A percentile compares a stretch with the other conserved stretches of the same genome.
Conservation (phyloP, 2,888 invertebrate genomes). For the Eudemis profundana region DNA sequence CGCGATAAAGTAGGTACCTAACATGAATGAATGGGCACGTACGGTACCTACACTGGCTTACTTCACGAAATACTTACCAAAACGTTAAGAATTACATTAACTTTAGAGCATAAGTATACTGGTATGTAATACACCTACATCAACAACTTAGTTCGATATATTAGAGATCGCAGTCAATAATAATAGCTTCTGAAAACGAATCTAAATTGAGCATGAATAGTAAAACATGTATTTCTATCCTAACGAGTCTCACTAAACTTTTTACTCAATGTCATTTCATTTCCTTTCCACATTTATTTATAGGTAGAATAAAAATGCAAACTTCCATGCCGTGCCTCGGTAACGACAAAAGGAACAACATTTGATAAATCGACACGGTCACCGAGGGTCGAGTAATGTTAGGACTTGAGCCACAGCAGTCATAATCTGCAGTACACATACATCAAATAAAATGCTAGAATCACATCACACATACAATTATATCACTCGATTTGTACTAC, state of each 20-base stretch:
- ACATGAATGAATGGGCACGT: too few species aligned
- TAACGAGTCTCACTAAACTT: constrained; percentile 26
- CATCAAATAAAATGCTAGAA: constrained; percentile 11
- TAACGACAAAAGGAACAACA: constrained; percentile 44
- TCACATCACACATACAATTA: not conserved
- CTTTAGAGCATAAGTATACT: too few species aligned
- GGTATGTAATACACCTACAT: too few species aligned
- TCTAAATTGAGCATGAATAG: not conserved
- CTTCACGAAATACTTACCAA: too few species aligned
- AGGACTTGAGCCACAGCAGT: constrained; percentile 44
- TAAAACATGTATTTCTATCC: not conserved
- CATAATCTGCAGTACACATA: constrained; percentile 22
- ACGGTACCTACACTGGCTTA: too few species aligned
- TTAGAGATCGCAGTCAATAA: too few species aligned
- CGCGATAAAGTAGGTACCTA: too few species aligned
- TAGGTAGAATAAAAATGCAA: constrained; percentile 32
- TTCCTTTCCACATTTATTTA: constrained; percentile 40
- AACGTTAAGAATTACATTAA: too few species aligned
- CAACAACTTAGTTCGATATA: too few species aligned
- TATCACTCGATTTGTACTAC: too few species aligned
- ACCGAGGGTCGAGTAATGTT: constrained; percentile 55
- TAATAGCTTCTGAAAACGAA: not conserved
- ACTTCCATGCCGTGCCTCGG: constrained; percentile 23
- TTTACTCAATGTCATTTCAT: constrained; percentile 36
- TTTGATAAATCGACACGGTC: constrained; percentile 53